Base-by-base conservation (phyloP, 2,113 vertebrate genomes). In the Scatophagus argus region DNA sequence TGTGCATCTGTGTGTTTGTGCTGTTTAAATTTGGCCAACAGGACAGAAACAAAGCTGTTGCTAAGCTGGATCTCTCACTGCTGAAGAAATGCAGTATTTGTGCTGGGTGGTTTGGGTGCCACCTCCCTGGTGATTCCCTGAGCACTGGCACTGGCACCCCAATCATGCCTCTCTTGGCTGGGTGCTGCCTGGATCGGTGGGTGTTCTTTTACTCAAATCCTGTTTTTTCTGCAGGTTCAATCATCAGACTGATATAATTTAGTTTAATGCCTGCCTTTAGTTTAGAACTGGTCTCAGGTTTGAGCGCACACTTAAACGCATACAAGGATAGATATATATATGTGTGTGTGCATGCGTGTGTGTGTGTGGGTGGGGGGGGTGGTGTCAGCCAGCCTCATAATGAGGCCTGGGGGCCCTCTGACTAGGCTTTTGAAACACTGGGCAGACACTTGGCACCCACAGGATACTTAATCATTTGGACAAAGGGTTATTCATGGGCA, bases 41-140 rank as follows among this genome's bases (percentile, higher is more conserved):
- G 64, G n/a, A 44, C 44, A 59, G 87, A 96, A 89, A 97, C 96
- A 96, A 97, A 97, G 95, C 96, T 96, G 97, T 99, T 98, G 97
- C 97, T 97, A 98, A 97, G 98, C 93, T 96, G 89, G 88, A 93
- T 89, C 92, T 89, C 93, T 94, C 78, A 82, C 82, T 83, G 88
- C 91, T 88, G 83, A 90, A 97, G 95, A 95, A 97, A 98, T 96
- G 95, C 94, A 93, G 84, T 92, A 88, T 91, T 95, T 82, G 91
- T 96, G 94, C 87, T 76, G 77, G 61, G 65, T 69, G 91, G 91
- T 94, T 85, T 83, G 82, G 78, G 83, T 91, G 76, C 87, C 76
- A 86, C 88, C 73, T 88, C 89, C 82, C 62, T 83, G 79, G 86
- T 81, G 85, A 89, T 91, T 78, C 79, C 80, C 79, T 61, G 66